Conservation (phyloP, 2,113 vertebrate genomes). For the Thomomys bottae region DNA sequence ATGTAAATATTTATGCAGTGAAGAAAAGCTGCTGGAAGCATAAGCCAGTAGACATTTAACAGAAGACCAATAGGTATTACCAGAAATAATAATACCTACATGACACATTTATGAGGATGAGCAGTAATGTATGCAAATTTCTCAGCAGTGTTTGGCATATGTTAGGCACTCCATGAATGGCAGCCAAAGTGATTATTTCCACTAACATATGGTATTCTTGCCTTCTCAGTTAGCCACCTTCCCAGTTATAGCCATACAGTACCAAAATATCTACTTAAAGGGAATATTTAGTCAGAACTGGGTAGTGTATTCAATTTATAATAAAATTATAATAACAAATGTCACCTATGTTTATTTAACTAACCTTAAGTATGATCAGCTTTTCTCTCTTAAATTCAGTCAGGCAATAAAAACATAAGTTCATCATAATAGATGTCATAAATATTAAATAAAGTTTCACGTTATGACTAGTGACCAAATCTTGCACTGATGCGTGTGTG, state of each 20-base stretch:
- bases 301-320: background rate
- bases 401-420: background rate
- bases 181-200: background rate
- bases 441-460: slow-evolving; percentile 18
- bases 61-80: background rate
- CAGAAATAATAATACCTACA: background rate
- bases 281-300: background rate
- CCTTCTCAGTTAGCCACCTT: background rate
- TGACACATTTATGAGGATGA: background rate
- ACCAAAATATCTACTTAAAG: background rate
- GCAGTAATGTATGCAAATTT: background rate
- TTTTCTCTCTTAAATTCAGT: slow-evolving; percentile 37
- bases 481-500: background rate
- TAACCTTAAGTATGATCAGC: background rate
- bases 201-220: background rate
- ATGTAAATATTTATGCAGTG: background rate
- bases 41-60: background rate
- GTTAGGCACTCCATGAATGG: background rate
- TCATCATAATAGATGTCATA: background rate
- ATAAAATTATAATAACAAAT: background rate
- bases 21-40: background rate
- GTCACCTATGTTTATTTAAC: background rate
- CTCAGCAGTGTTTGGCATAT: background rate
- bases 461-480: background rate
- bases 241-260: background rate